Evolutionary conservation across 2,113 vertebrate genomes (phyloP).

Genomic region (Strigops habroptila): DNA sequence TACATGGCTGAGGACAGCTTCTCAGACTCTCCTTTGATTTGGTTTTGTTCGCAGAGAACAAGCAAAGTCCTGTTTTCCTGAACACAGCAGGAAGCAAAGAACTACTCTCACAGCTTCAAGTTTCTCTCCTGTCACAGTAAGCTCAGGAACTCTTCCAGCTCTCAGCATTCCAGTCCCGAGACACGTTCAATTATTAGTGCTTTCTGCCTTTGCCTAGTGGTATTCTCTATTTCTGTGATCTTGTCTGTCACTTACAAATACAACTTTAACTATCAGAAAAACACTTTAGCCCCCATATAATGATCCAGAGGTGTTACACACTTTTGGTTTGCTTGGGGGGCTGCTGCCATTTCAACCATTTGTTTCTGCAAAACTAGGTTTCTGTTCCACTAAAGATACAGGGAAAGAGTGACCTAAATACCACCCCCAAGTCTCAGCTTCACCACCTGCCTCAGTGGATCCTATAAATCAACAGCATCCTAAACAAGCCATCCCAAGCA

Average conservation of each 20-base stretch:
- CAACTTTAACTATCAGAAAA: neutral
- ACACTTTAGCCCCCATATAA: neutral
- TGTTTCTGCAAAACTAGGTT: neutral
- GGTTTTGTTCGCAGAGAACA: neutral
- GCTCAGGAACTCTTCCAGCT: neutral
- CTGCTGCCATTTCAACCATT: neutral
- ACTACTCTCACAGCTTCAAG: neutral
- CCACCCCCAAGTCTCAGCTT: neutral
- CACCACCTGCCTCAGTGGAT: neutral
- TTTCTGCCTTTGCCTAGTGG: neutral
- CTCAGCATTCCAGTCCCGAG: neutral
- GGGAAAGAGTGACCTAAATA: neutral
- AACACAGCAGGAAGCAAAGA: neutral
- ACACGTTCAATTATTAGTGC: neutral
- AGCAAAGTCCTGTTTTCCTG: neutral
- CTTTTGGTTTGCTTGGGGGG: neutral
- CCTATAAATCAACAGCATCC: slow-evolving; percentile 1
- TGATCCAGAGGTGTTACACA: neutral
- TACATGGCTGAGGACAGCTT: neutral
- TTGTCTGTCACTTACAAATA: neutral
- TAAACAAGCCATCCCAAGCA: slow-evolving; percentile 12
- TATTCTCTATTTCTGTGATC: neutral
- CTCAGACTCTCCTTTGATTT: neutral
- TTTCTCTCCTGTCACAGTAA: neutral
- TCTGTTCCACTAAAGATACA: neutral